Percentiles rank a stretch among this genome's conserved stretches.
Evolutionary conservation across 2,888 invertebrate genomes (phyloP).

Genomic region (Smittia sp.): DNA sequence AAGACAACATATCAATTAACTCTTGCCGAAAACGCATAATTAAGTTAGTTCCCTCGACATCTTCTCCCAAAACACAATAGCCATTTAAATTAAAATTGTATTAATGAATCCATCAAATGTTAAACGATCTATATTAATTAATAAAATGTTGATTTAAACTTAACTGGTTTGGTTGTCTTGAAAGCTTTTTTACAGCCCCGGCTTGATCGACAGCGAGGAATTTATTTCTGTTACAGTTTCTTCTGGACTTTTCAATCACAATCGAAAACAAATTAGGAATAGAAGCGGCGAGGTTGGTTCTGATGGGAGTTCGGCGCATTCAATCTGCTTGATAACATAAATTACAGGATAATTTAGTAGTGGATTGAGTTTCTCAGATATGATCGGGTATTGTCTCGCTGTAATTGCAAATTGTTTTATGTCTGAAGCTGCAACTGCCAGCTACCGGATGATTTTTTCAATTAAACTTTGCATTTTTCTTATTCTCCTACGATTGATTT

Average conservation of each 20-base stretch:
- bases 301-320: not conserved
- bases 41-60: too few species aligned
- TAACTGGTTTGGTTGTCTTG: too few species aligned
- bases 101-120: not conserved
- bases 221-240: too few species aligned
- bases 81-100: too few species aligned
- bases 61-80: too few species aligned
- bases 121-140: not conserved
- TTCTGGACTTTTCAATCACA: too few species aligned
- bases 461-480: conserved; percentile 6
- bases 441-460: not conserved
- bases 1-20: too few species aligned
- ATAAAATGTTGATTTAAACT: conserved; percentile 5
- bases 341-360: conserved; percentile 32
- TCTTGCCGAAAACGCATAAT: too few species aligned
- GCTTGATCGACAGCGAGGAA: too few species aligned
- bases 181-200: too few species aligned
- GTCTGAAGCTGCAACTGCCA: not conserved
- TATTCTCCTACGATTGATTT: not conserved
- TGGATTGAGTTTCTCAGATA: not conserved
- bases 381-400: conserved; percentile 1
- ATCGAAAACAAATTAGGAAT: too few species aligned
- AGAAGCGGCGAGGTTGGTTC: not conserved
- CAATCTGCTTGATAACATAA: conserved; percentile 30
- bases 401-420: conserved; percentile 5